Conservation (phyloP, 2,113 vertebrate genomes). For the Forbesichthys papilliferus region DNA sequence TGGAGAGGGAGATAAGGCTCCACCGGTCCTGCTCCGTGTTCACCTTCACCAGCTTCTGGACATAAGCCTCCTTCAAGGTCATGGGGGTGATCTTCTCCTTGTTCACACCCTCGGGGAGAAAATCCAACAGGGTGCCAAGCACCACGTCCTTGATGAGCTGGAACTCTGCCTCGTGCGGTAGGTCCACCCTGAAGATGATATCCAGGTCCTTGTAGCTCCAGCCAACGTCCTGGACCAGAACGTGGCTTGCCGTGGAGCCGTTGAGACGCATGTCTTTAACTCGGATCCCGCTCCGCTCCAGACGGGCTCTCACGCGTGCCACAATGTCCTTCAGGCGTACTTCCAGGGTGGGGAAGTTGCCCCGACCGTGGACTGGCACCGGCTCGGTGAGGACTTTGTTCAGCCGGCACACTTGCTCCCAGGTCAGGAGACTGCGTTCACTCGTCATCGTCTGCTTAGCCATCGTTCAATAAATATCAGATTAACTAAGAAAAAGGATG, state of each 20-base stretch:
- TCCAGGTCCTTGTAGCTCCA: conserved; percentile 97
- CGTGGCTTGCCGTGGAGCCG: conserved; percentile 93
- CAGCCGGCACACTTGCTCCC: conserved; percentile 93
- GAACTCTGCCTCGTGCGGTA: conserved; percentile 86
- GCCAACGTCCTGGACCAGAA: conserved; percentile 91
- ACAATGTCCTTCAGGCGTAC: conserved; percentile 92
- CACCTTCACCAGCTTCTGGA: conserved; percentile 97
- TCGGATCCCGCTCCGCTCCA: conserved; percentile 83
- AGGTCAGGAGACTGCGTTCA: conserved; percentile 84
- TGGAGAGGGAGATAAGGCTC: conserved; percentile 98
- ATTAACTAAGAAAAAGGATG: conserved; percentile 18
- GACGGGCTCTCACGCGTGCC: conserved; percentile 82
- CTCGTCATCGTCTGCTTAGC: conserved; percentile 70
- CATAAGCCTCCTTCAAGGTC: conserved; percentile 93
- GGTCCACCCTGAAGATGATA: conserved; percentile 91
- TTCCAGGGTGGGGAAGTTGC: conserved; percentile 95
- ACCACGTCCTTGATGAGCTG: conserved; percentile 92
- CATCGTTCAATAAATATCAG: conserved; percentile 59
- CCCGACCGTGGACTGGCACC: conserved; percentile 90
- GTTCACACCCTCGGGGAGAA: conserved; percentile 92
- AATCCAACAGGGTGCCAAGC: conserved; percentile 89
- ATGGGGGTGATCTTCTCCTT: conserved; percentile 91
- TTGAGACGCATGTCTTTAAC: conserved; percentile 93
- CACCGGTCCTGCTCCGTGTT: conserved; percentile 92
- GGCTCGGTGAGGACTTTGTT: conserved; percentile 89